Percentiles rank a stretch among this genome's conserved stretches.
phyloP scores from a whole-genome alignment of 2,797 vertebrate species.

The Chelon auratus region DNA sequence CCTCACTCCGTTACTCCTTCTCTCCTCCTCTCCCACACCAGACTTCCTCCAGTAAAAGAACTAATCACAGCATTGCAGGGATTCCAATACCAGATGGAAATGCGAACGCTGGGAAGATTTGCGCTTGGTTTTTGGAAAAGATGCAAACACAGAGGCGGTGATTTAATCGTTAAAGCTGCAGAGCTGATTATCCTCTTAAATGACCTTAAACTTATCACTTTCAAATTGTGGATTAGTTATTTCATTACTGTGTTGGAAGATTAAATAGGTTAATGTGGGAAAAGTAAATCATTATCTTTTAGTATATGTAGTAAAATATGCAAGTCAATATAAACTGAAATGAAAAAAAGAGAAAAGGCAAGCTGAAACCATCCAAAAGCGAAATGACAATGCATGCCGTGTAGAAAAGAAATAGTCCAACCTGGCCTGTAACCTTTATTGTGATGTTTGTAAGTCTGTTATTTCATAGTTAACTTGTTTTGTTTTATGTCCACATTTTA shows the following conservation, averaged over 20 bases:
- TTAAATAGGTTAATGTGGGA: conserved; percentile 15
- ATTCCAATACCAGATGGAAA: conserved; percentile 52
- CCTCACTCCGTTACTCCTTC: conserved; percentile 41
- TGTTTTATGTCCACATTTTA: background rate
- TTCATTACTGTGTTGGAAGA: conserved; percentile 18
- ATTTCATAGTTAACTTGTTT: conserved; percentile 25
- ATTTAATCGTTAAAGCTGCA: conserved; percentile 25
- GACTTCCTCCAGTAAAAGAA: conserved; percentile 62
- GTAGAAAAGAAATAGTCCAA: background rate
- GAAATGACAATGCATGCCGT: background rate
- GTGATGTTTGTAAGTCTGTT: conserved; percentile 10
- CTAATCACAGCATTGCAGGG: conserved; percentile 44
- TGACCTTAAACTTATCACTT: conserved; percentile 29
- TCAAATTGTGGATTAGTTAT: conserved; percentile 15
- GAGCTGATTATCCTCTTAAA: conserved; percentile 27
- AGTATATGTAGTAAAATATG: background rate
- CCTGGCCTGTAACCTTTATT: conserved; percentile 4
- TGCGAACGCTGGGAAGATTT: conserved; percentile 18
- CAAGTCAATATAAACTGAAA: background rate
- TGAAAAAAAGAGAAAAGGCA: background rate
- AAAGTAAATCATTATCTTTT: conserved; percentile 2
- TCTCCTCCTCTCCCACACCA: conserved; percentile 63
- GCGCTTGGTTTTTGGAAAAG: conserved; percentile 28
- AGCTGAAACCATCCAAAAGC: background rate
- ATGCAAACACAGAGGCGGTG: conserved; percentile 9